Base-by-base conservation (phyloP, 2,797 vertebrate species). In the Myotis pilosus region DNA sequence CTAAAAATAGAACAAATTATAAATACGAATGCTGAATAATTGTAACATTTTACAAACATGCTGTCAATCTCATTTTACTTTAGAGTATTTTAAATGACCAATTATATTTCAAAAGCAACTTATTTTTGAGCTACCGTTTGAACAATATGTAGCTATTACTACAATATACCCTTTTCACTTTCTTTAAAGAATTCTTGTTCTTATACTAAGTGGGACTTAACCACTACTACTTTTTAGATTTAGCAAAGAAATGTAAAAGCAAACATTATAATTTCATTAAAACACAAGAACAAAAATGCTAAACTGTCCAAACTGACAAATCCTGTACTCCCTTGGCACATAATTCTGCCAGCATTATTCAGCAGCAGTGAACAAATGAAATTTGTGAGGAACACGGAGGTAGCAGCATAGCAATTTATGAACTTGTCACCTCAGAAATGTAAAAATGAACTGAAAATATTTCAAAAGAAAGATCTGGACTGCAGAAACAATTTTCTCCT, bases 371-470 rank as follows among this genome's bases (percentile, higher is more conserved):
- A 93, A 89, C 55, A 92, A 75, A 82, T 15, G 60, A 71, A 80
- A 90, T 86, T 41, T 80, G 84, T 80, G 33, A 36, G 76, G 62
- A 90, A 87, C 51, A 85, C 0, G 0, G 51, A 79, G 44, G 49
- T 53, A 64, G 44, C 41, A 84, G 53, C 38, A 36, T 0, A 72
- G 76, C 79, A 71, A 66, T 92, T 72, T 79, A 79, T 69, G 71
- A 92, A 80, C 84, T n/a, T 84, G 72, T 84, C 87, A 76, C 62
- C 47, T 91, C n/a, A 93, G 53, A 95, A 86, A 92, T 33, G 17
- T 2, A 57, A 71, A 95, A 76, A 91, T 33, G 17, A 1, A 41
- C 74, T 72, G 71, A 33, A 80, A 49, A 72, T 41, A 69, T 41
- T 76, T 66, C 55, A 25, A 6, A 81, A 94, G 81, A 95, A 38